phyloP scores from a whole-genome alignment of 2,797 vertebrate genomes.

The Sebastes trivittatus region DNA sequence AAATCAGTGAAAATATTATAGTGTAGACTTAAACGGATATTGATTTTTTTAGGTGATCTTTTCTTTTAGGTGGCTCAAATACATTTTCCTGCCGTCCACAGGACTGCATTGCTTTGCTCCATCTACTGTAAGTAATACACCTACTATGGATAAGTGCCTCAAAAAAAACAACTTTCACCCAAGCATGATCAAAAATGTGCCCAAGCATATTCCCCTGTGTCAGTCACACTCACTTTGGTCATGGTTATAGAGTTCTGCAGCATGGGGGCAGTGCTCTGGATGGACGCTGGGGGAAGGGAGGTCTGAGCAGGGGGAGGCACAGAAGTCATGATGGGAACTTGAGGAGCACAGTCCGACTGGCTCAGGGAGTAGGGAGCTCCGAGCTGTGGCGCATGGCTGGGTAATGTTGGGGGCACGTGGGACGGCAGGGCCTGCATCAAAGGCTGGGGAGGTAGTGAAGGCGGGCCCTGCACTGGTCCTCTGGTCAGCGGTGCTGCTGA shows the following conservation, averaged over 20 bases:
- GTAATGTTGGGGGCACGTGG: conserved; percentile 77
- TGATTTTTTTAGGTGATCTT: too few species aligned
- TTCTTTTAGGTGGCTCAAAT: too few species aligned
- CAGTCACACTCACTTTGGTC: conserved; percentile 88
- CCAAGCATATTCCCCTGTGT: background rate
- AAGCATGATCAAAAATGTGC: conserved; percentile 1
- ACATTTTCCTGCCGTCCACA: too few species aligned
- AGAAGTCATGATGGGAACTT: conserved; percentile 89
- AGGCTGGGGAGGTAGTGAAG: conserved; percentile 83
- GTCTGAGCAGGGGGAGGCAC: conserved; percentile 86
- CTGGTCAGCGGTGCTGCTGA: conserved; percentile 69
- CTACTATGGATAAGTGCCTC: too few species aligned
- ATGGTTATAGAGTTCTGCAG: conserved; percentile 88
- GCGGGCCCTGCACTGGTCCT: conserved; percentile 77
- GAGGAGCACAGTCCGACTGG: conserved; percentile 88
- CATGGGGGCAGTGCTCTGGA: conserved; percentile 87
- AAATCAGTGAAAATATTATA: too few species aligned
- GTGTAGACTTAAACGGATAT: too few species aligned
- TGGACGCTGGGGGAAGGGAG: conserved; percentile 81
- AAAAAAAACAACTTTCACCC: background rate
- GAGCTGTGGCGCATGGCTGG: conserved; percentile 78
- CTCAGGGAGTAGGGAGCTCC: conserved; percentile 85
- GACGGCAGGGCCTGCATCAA: conserved; percentile 84
- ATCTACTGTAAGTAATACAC: too few species aligned
- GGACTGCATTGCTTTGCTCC: too few species aligned